Evolutionary conservation across 2,888 invertebrate species (phyloP), one percentile per base, ranked within the genome.

Genomic region (Podabrus alpinus): DNA sequence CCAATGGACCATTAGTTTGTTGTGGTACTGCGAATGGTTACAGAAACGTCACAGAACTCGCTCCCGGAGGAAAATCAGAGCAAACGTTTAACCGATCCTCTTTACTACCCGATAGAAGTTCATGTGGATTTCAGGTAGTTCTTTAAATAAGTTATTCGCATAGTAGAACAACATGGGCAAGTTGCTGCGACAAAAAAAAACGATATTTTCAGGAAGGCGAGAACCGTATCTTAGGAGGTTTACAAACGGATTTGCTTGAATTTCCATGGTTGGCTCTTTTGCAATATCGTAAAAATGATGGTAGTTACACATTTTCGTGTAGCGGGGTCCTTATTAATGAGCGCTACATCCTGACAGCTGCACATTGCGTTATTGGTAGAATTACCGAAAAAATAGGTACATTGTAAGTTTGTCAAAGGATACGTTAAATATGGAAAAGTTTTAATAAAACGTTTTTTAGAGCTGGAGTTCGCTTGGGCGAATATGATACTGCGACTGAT

Each of bases 251-350:
- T 0, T 81, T 89, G 17, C 87, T 87, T 73, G 85, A 88, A 74
- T 88, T 86, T 77, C 89, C 89, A 0, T 89, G 88, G 88, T 76
- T 87, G 74, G 85, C 82, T 0, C 79, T 88, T 1, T 83, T 89
- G 21, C 87, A 88, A 74, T 88, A 88, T 80, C 84, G 83, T 60
- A 60, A 64, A 10, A 67, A 66, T 59, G 69, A 13, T 15, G 59
- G 16, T 3, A 21, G 67, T 29, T 60, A 66, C 45, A 69, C 66
- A 21, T 77, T 75, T 10, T 59, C 68, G 1, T 89, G 89, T 74
- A 88, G 88, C 0, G 88, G 88, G 2, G 82, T 84, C 1, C 85
- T 89, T 1, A 88, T 89, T 78, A 89, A 87, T 78, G 84, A 84
- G 0, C 82, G 80, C 79, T 88, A 88, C 74, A 87, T 88, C 1